Conservation (phyloP, 2,113 vertebrate species). For the Myotis brandtii region DNA sequence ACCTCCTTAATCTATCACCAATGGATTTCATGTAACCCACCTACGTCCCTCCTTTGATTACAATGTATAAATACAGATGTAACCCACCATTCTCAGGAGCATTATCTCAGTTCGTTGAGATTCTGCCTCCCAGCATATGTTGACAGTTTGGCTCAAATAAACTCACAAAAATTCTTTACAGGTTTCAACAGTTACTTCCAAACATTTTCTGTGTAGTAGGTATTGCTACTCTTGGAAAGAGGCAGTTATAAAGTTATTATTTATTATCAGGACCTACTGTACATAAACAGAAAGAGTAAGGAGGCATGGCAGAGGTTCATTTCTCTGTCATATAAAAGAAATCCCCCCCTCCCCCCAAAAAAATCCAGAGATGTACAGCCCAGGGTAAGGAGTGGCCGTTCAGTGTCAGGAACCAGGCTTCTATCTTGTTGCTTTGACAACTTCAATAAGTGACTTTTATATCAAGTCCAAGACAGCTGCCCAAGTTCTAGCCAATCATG, state of each 20-base stretch:
- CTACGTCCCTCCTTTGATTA: too few relatives aligned
- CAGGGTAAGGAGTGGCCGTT: background rate
- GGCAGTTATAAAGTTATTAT: background rate
- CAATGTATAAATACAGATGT: too few relatives aligned
- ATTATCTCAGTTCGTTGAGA: too few relatives aligned
- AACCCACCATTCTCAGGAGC: too few relatives aligned
- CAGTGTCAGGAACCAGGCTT: background rate
- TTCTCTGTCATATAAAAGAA: background rate
- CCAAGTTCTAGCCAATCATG: background rate
- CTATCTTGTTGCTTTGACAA: background rate
- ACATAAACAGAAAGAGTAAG: constrained; percentile 26
- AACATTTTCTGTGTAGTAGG: background rate
- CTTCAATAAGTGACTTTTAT: constrained; percentile 4
- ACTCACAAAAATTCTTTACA: too few relatives aligned
- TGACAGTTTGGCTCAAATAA: too few relatives aligned
- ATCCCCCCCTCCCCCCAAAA: too few relatives aligned
- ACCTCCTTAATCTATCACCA: too few relatives aligned
- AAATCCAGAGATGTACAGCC: background rate
- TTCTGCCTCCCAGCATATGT: too few relatives aligned
- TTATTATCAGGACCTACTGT: background rate
- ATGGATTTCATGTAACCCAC: too few relatives aligned
- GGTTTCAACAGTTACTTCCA: background rate
- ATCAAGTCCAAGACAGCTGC: background rate
- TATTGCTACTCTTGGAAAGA: constrained; percentile 21
- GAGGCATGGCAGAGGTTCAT: background rate